Percentiles rank a stretch among this genome's conserved stretches.
Evolutionary conservation across 2,888 invertebrate species (phyloP).

Genomic region (Sinopyrophorus schimmeli): DNA sequence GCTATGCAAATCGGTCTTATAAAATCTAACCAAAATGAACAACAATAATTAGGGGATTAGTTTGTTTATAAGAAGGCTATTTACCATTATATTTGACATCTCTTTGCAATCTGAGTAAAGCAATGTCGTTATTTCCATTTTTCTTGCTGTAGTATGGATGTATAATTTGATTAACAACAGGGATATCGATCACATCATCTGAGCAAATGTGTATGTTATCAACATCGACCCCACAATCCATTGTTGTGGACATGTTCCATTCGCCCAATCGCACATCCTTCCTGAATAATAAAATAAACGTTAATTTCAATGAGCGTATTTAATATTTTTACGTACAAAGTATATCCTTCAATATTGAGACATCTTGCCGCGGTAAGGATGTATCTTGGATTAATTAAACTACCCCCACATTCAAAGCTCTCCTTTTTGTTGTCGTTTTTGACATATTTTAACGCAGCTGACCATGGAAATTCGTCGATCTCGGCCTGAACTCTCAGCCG

Average conservation of each 20-base stretch:
- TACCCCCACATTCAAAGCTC: conserved; percentile 50
- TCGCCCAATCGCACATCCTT: conserved; percentile 55
- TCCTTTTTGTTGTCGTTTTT: conserved; percentile 28
- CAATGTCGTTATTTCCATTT: conserved; percentile 50
- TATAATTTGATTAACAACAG: conserved; percentile 49
- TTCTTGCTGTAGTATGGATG: conserved; percentile 47
- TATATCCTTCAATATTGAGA: conserved; percentile 1
- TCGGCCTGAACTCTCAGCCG: conserved; percentile 36
- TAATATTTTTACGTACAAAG: no score
- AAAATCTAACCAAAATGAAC: conserved; percentile 17
- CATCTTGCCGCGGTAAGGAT: conserved; percentile 57
- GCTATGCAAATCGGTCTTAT: conserved; percentile 26
- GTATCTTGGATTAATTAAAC: conserved; percentile 54
- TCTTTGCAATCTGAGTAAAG: conserved; percentile 56
- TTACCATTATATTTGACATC: conserved; percentile 56
- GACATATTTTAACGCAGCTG: conserved; percentile 52
- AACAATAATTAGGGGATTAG: no score
- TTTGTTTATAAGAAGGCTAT: not conserved
- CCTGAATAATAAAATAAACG: conserved; percentile 34
- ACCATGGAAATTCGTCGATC: conserved; percentile 56
- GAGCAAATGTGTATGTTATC: conserved; percentile 47
- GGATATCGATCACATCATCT: conserved; percentile 46
- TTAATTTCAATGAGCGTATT: not conserved
- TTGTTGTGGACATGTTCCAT: conserved; percentile 52
- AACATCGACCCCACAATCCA: conserved; percentile 52